These are phyloP conservation scores for Jacana jacana DNA, from an alignment of 2,113 vertebrate species.

Conservation along the genomic window DNA sequence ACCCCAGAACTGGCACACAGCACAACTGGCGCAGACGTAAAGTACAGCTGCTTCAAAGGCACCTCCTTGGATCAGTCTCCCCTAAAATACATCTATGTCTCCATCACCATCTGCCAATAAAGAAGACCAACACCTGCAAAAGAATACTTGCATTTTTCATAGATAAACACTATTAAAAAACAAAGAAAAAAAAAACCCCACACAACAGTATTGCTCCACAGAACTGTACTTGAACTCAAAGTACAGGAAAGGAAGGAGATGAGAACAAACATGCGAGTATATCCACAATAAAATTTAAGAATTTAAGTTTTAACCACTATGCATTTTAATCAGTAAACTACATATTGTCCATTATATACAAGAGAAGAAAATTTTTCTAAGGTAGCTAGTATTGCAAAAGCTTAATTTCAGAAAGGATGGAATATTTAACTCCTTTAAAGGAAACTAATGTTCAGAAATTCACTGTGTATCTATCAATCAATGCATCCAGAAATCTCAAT, in stretches of 20 bases:
- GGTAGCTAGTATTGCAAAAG: neutral
- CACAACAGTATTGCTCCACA: neutral
- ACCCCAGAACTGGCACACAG: neutral
- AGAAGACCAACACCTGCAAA: neutral
- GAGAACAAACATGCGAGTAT: neutral
- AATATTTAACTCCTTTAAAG: neutral
- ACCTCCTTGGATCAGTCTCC: neutral
- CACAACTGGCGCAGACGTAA: neutral
- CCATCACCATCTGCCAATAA: neutral
- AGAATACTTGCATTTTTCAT: neutral
- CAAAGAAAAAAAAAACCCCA: neutral
- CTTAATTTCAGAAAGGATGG: neutral
- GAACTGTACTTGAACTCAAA: neutral
- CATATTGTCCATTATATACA: neutral
- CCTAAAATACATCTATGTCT: neutral
- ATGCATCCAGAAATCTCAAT: neutral
- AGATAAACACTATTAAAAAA: neutral
- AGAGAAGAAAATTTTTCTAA: neutral
- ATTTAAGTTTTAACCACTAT: no score
- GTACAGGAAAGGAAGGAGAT: neutral
- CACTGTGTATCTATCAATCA: neutral
- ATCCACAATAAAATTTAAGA: neutral
- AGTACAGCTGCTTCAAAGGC: neutral
- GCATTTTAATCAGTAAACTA: no score
- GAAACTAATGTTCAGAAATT: neutral